Conservation (phyloP, 2,113 vertebrate species). For the Heloderma charlesbogerti region DNA sequence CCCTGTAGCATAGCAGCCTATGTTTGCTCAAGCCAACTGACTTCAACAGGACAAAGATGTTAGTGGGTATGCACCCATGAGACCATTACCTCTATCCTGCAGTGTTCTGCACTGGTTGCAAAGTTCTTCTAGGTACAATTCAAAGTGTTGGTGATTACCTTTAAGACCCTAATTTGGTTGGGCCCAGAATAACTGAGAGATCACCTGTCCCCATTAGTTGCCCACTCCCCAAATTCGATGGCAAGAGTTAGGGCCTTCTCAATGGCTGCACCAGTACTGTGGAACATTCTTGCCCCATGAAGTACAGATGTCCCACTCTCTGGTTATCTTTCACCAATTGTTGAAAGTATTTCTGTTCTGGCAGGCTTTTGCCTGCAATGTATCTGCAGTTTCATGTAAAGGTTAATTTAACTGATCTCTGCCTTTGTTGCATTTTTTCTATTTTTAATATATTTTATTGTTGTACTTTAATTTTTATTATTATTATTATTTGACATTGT, state of each 20-base stretch:
- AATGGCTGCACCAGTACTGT: background rate
- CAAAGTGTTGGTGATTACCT: too few relatives aligned
- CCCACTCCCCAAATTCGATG: background rate
- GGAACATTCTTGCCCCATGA: background rate
- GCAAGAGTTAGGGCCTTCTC: background rate
- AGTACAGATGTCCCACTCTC: background rate
- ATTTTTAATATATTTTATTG: too few relatives aligned
- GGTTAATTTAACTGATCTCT: too few relatives aligned
- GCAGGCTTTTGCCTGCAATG: background rate
- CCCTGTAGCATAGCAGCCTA: background rate
- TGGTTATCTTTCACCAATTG: background rate
- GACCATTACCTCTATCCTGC: too few relatives aligned
- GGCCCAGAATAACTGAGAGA: too few relatives aligned
- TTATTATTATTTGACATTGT: too few relatives aligned
- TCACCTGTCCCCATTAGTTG: too few relatives aligned
- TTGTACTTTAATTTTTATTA: too few relatives aligned
- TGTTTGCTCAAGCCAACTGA: background rate
- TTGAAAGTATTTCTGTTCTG: background rate
- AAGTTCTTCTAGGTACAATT: too few relatives aligned
- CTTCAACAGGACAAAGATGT: background rate
- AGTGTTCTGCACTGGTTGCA: too few relatives aligned
- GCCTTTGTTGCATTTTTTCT: too few relatives aligned
- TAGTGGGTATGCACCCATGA: background rate
- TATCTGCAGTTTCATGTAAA: background rate
- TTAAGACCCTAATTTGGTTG: too few relatives aligned